Percentiles rank a stretch among this genome's conserved stretches.
Evolutionary conservation across 2,797 vertebrate genomes (phyloP).

Genomic region (Myotis findleyi): DNA sequence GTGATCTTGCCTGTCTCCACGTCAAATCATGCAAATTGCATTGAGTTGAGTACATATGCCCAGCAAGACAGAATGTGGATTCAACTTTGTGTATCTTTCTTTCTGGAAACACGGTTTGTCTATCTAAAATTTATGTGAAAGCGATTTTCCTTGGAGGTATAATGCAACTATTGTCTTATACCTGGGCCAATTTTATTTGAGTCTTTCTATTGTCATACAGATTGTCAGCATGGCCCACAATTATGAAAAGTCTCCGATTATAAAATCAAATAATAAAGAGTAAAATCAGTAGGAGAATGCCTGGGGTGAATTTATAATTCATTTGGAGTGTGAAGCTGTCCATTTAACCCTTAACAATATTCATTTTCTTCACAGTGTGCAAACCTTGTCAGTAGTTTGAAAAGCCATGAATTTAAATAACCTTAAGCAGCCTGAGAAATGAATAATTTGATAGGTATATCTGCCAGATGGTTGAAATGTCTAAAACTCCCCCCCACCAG

Average conservation of each 20-base stretch:
- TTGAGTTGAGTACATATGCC: background rate
- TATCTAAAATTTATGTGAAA: constrained; percentile 59
- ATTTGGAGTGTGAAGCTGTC: constrained; percentile 79
- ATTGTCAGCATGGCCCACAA: constrained; percentile 73
- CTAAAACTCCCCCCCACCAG: background rate
- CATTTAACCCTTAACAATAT: constrained; percentile 84
- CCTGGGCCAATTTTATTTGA: constrained; percentile 73
- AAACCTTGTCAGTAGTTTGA: constrained; percentile 81
- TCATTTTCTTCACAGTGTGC: constrained; percentile 81
- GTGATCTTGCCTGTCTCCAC: constrained; percentile 13
- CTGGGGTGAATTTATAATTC: constrained; percentile 80
- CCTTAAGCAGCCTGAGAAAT: constrained; percentile 82
- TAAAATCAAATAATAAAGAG: constrained; percentile 83
- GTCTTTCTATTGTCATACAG: constrained; percentile 73
- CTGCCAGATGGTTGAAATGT: constrained; percentile 78
- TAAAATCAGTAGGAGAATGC: constrained; percentile 73
- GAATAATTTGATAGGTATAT: constrained; percentile 84
- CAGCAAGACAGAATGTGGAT: background rate
- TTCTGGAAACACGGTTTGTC: constrained; percentile 48
- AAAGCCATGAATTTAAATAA: constrained; percentile 86
- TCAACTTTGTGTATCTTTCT: background rate
- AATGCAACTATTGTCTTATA: constrained; percentile 34
- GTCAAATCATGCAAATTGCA: constrained; percentile 57
- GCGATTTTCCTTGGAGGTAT: background rate
- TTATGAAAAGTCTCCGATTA: constrained; percentile 79